Percentiles rank a stretch among this genome's conserved stretches.
Evolutionary conservation across 2,113 vertebrate species (phyloP).

Genomic region (human (Homo sapiens)): GRCh38 chr18:7607001-7607500

Average conservation of each 20-base stretch:
- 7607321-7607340: neutral
- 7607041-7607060: neutral
- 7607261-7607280: neutral
- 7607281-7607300: neutral
- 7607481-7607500: neutral
- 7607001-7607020: neutral
- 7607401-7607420: too few relatives aligned
- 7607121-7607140: neutral
- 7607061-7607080: neutral
- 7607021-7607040: neutral
- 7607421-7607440: neutral
- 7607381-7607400: neutral
- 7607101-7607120: neutral
- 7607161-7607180: neutral
- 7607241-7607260: neutral
- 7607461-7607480: neutral
- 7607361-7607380: neutral
- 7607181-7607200: neutral
- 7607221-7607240: neutral
- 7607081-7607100: neutral
- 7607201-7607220: neutral
- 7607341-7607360: neutral
- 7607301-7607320: neutral
- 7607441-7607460: accelerated
- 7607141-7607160: too few relatives aligned